A percentile compares a stretch with the other conserved stretches of the same genome.
Evolutionary conservation across 2,888 invertebrate genomes (phyloP).

Genomic region (Folsomia candida): DNA sequence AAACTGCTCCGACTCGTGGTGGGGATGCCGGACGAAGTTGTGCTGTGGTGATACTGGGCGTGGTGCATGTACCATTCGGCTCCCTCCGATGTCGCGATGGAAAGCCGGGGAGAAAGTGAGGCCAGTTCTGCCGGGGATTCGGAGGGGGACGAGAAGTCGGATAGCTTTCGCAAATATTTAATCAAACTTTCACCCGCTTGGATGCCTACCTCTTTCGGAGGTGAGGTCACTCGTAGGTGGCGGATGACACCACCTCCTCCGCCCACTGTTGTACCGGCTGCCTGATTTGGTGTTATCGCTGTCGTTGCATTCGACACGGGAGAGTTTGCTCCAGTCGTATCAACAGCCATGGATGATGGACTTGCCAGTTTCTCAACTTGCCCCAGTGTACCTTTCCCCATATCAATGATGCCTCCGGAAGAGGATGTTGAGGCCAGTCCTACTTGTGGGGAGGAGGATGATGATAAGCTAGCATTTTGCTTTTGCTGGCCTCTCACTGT

Average conservation of each 20-base stretch:
- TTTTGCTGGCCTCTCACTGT: no score
- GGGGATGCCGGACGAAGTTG: background rate
- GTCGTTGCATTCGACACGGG: constrained; percentile 60
- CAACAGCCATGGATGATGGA: constrained; percentile 51
- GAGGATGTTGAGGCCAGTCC: no score
- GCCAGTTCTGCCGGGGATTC: constrained; percentile 45
- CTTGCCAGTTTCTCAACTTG: constrained; percentile 58
- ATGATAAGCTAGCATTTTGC: no score
- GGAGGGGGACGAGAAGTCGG: constrained; percentile 50
- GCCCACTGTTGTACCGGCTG: background rate
- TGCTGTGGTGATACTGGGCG: background rate
- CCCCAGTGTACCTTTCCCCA: background rate
- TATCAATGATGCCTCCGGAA: constrained; percentile 60
- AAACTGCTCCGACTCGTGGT: constrained; percentile 5
- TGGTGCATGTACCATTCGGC: constrained; percentile 15
- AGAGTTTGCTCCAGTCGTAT: no score
- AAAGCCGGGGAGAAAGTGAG: constrained; percentile 46
- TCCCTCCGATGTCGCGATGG: constrained; percentile 49
- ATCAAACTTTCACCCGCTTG: constrained; percentile 48
- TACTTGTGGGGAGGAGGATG: no score
- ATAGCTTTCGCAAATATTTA: constrained; percentile 45
- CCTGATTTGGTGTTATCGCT: constrained; percentile 58
- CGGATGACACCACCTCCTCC: background rate
- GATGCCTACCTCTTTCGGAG: constrained; percentile 32
- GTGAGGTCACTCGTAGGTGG: background rate